These are phyloP conservation scores for Podargus strigoides DNA, from an alignment of 2,797 vertebrate genomes.

Conservation along the genomic window DNA sequence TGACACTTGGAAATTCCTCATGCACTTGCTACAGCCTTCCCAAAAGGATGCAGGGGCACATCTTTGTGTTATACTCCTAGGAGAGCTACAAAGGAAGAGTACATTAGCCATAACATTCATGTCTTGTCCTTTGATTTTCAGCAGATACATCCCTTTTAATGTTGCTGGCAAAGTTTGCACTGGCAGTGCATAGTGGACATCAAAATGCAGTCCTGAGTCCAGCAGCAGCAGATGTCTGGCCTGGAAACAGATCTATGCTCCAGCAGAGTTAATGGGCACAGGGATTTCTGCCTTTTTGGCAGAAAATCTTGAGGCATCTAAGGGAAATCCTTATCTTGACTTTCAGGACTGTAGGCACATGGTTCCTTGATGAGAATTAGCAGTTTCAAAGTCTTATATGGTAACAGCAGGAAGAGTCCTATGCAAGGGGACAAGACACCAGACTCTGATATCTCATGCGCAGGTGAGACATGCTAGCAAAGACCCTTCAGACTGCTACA, in stretches of 20 bases:
- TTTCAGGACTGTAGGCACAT: neutral
- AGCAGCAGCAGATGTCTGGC: neutral
- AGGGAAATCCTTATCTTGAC: neutral
- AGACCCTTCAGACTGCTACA: neutral
- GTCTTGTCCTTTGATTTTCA: neutral
- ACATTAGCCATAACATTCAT: neutral
- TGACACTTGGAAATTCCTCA: neutral
- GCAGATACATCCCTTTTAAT: neutral
- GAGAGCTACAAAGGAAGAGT: neutral
- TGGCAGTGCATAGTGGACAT: neutral
- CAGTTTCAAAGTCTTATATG: neutral
- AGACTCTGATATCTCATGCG: neutral
- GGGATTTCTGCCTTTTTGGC: neutral
- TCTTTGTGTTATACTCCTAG: neutral
- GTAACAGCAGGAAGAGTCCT: neutral
- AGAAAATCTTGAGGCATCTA: neutral
- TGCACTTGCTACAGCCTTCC: neutral
- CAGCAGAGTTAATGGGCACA: neutral
- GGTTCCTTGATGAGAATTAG: neutral
- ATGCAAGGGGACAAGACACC: neutral
- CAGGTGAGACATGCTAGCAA: neutral
- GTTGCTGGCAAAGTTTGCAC: neutral
- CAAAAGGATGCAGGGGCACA: neutral
- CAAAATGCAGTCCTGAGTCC: neutral
- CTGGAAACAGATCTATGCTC: neutral